Evolutionary conservation across 2,888 invertebrate species (phyloP), one percentile per base, ranked within the genome.

Genomic region (Rhamnusium bicolor): DNA sequence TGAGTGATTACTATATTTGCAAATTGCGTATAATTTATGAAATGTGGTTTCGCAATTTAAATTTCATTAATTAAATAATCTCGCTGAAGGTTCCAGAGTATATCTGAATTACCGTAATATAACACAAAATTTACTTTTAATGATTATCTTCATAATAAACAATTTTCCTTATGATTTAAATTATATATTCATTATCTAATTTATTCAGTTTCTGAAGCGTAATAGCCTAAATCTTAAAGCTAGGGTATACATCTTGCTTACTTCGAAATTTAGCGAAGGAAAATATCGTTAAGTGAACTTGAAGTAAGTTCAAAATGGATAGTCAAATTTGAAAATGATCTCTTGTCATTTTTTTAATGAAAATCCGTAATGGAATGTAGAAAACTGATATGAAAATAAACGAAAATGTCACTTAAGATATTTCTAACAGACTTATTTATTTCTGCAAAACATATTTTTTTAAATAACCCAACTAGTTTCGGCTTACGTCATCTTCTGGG

Each of bases 11-110:
- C 27, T 24, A 46, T 21, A 19, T 40, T 19, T 18, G 46, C 10
- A 40, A 46, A 61, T 21, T 61, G 61, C 18, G 58, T 14, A 56
- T 27, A 27, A 27, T 56, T 56, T 56, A 56, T 56, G 27, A 27
- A 27, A 56, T 40, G 40, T 40, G 40, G 40, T 40, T 40, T n/a
- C 12, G n/a, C 40, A 40, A 40, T 40, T 40, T 12, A 40, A 40
- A 40, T 40, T 40, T 40, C 12, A 40, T 40, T n/a, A 40, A 40
- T 40, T 40, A 40, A 2, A 40, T 40, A n/a, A 40, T 40, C 40
- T 40, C 40, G 40, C n/a, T 40, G 40, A 40, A 40, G 40, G 40
- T 40, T 40, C n/a, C n/a, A n/a, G 40, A 4, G n/a, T 40, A 40
- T 40, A 40, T n/a, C n/a, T 40, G 40, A 40, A 40, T 40, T 40